Evolutionary conservation across 2,797 vertebrate species (phyloP), one percentile per base, ranked within the genome.

Genomic region (Syngnathus acus): DNA sequence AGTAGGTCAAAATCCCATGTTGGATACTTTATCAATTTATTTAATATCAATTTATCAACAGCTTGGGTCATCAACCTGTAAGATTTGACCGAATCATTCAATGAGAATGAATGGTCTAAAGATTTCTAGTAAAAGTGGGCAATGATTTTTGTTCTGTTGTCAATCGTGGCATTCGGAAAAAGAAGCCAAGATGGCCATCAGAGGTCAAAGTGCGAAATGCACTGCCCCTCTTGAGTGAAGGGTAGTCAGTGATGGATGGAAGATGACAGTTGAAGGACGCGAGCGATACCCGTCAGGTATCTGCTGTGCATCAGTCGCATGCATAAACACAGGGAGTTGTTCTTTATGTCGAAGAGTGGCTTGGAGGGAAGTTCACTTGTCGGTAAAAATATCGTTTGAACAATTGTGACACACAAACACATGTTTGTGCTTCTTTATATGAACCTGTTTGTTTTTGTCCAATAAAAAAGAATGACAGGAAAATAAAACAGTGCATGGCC

Each of bases 1-100:
- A 89, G 73, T 87, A 79, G 87, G 89, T 85, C 86, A 85, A 68
- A 62, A 74, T 65, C 58, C 63, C 69, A 74, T 78, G 69, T 77
- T 78, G 78, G 77, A 86, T 76, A 69, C 66, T 70, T n/a, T 82
- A 82, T 82, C 78, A 76, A 32, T 32, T 32, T 32, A 32, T 32
- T 32, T 32, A 32, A 32, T 4, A 32, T 32, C 55, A 64, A 66
- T 59, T 66, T 68, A 70, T 81, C 72, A 78, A 45, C 68, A 77
- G 65, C 67, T 72, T 50, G 64, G 55, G 57, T 78, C 68, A 51
- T 76, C 69, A 74, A 45, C 68, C 65, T 70, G 59, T 58, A 67
- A 73, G 67, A 60, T 55, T 53, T 54, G 40, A 21, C 65, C 82
- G 69, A 73, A 73, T 82, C 68, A 66, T 68, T 71, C 32, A 10